Base-by-base conservation (phyloP, 2,113 vertebrate species). In the Gorsachius goisagi region DNA sequence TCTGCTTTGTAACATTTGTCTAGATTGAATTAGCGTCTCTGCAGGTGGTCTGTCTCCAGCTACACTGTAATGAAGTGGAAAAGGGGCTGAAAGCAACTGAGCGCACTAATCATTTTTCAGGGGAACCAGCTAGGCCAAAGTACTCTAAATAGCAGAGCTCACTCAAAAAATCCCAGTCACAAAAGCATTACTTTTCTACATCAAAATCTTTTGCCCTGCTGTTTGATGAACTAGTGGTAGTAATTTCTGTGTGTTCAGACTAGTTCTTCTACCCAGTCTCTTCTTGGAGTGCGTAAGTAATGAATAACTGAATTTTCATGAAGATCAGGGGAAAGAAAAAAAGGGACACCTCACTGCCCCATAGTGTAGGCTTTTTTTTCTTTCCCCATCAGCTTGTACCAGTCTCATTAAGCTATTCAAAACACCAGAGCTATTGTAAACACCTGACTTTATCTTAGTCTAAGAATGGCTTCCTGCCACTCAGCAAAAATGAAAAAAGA, bases 41-140 rank as follows among this genome's bases (percentile, higher is more conserved):
- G 83, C 79, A 90, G 80, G 89, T 95, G 79, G 50, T 89, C 86
- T 59, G 28, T 90, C 73, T 93, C 37, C 72, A 67, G 64, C 63
- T 80, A 44, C 9, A 4, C 26, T 33, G 21, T 14, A 86, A 45
- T 73, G 64, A 89, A 81, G 55, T 55, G 10, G 60, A 81, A 86
- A 89, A 89, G 49, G 18, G 23, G 33, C 69, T 88, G 69, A 85
- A 59, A 73, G 74, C 69, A 72, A 60, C 32, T 47, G 56, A 82
- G 56, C 0, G 0, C 62, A 16, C 74, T 33, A 56, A 87, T 53
- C 0, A 63, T 76, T 90, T 90, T 69, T 41, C 41, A 55, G 33
- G 11, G 11, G 28, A 80, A n/a, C 7, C 7, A 83, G 17, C 9
- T 26, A 37, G 59, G 41, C 59, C 22, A 21, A 73, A 77, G n/a